phyloP scores from a whole-genome alignment of 2,888 invertebrate genomes.

The Acrobasis suavella region DNA sequence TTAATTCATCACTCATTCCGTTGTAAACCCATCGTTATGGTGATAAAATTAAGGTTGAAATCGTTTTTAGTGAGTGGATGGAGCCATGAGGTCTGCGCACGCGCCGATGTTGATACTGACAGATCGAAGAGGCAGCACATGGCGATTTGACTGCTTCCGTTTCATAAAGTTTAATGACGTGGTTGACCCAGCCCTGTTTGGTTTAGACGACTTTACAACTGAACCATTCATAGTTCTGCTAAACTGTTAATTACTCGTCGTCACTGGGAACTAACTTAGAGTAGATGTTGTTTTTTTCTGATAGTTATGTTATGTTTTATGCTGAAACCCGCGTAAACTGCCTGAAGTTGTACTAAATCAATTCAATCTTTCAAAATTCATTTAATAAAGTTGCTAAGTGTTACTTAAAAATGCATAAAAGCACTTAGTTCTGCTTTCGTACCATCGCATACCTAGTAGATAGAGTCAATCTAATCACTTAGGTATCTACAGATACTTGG shows the following conservation, averaged over 20 bases:
- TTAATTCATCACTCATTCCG: constrained; percentile 3
- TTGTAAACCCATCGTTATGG: constrained; percentile 5
- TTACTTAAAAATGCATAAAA: no score
- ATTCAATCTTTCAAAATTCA: no score
- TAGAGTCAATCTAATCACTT: no score
- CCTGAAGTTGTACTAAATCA: no score
- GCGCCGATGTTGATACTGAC: constrained; percentile 68
- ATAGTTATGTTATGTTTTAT: no score
- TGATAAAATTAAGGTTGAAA: constrained; percentile 16
- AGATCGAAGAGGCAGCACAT: constrained; percentile 70
- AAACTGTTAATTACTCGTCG: constrained; percentile 64
- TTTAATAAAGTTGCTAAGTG: no score
- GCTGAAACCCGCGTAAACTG: no score
- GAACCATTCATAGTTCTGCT: constrained; percentile 69
- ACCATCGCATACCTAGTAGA: no score
- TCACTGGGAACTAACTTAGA: background rate
- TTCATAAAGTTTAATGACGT: constrained; percentile 79
- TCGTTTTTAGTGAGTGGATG: constrained; percentile 14
- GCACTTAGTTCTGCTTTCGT: no score
- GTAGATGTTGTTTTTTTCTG: background rate
- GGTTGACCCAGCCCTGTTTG: constrained; percentile 82
- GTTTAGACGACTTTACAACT: constrained; percentile 70
- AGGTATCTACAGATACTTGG: no score
- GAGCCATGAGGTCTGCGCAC: constrained; percentile 45
- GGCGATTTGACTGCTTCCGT: constrained; percentile 76